Base-by-base conservation (phyloP, 2,113 vertebrate species). In the Fulmarus glacialis region DNA sequence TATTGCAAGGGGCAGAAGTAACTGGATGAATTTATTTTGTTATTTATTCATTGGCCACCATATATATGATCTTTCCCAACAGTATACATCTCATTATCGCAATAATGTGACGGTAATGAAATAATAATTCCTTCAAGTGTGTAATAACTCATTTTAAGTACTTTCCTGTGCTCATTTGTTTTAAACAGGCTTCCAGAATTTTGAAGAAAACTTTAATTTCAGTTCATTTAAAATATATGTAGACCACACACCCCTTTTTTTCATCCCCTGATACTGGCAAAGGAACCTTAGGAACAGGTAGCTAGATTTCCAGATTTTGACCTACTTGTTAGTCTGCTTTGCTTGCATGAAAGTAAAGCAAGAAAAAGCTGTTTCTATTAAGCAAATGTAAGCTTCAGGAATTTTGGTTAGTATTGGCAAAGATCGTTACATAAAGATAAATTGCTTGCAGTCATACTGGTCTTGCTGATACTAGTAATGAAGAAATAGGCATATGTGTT, bases 241-340 rank as follows among this genome's bases (percentile, higher is more conserved):
- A 48, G 40, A 95, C 18, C n/a, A 81, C 21, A 68, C 29, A 68
- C 13, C 11, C 29, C 20, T 82, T 90, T 52, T 67, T 24, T 53
- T 58, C 27, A 63, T 80, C 22, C 27, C 11, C 19, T 85, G 34
- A 50, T 66, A 32, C 48, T 96, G 50, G 20, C 47, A 95, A 82
- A 96, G 19, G 17, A 95, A 15, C 4, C 15, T 78, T 89, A 79
- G 56, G 64, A 96, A 84, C 43, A 16, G 89, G 67, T 93, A 90
- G 50, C 53, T 94, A 53, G 40, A 68, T 95, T 96, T 97, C 72
- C 36, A 91, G 43, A 70, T 92, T 83, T 72, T 95, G 70, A 96
- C 73, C 72, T 94, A 55, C 58, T 75, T 89, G 38, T 42, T 93
- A 96, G 79, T 66, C 71, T 95, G 60, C 59, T 90, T 98, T 95